Evolutionary conservation across 1,140 invertebrate genomes (phyloP).

Genomic region (Heliothis subflexa): DNA sequence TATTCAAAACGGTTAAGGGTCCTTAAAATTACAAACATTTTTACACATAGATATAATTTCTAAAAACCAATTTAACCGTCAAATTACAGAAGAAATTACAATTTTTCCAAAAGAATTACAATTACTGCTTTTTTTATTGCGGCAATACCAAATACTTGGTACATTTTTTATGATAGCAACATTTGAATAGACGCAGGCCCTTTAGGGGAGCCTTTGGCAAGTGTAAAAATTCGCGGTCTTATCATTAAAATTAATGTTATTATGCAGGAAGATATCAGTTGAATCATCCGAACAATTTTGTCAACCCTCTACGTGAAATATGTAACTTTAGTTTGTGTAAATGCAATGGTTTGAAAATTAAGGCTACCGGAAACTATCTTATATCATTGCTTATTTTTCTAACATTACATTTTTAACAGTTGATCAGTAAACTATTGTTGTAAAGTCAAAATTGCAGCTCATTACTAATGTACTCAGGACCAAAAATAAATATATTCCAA

Average conservation of each 20-base stretch:
- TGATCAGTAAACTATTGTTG: too few species aligned
- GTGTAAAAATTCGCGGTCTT: slow-evolving; percentile 70
- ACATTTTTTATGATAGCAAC: slow-evolving; percentile 71
- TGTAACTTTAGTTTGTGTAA: too few species aligned
- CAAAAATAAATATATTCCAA: too few species aligned
- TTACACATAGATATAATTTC: slow-evolving; percentile 64
- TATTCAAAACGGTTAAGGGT: neutral
- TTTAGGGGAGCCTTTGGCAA: slow-evolving; percentile 66
- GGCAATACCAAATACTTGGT: slow-evolving; percentile 72
- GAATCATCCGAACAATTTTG: neutral
- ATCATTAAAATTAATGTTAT: slow-evolving; percentile 82
- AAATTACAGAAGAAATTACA: slow-evolving; percentile 73
- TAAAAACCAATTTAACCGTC: slow-evolving; percentile 67
- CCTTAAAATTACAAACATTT: neutral
- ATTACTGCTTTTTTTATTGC: slow-evolving; percentile 72
- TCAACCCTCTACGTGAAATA: neutral
- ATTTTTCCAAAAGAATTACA: slow-evolving; percentile 70
- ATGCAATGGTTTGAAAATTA: too few species aligned
- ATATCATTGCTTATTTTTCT: too few species aligned
- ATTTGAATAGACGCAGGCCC: slow-evolving; percentile 72
- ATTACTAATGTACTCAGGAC: too few species aligned
- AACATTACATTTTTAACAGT: too few species aligned
- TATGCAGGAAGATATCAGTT: slow-evolving; percentile 56
- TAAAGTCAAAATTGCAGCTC: too few species aligned
- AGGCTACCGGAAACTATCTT: too few species aligned